Evolutionary conservation across 2,113 vertebrate genomes (phyloP), one percentile per base, ranked within the genome.

Genomic region (Hemibagrus wyckioides): DNA sequence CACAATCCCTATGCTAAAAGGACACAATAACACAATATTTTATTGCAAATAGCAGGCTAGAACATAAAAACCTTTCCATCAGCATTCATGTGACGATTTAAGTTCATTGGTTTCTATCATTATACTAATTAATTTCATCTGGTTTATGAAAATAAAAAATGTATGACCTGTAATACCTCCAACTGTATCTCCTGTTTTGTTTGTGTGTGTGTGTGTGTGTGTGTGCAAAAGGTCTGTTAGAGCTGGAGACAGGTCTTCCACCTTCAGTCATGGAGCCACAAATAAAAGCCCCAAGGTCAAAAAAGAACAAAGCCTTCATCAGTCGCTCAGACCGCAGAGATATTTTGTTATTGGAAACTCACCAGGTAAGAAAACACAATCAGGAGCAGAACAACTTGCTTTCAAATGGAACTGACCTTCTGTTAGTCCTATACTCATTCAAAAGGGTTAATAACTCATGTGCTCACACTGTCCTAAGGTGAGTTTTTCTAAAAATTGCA

Each of bases 161-260:
- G 1, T 36, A 23, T n/a, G 9, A 41, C 44, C 13, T 76, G 11
- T 50, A 17, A n/a, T 75, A 5, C 6, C 28, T 48, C 1, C 21
- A 25, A 28, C 39, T 48, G 28, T 56, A 39, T 75, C 13, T 85
- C 7, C 28, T 44, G 44, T 44, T 3, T 44, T 44, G 30, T 33
- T 11, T 80, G 8, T 33, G 0, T 36, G 8, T 56, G 3, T 2
- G 25, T 44, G 0, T 80, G 61, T 69, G 0, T 61, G 28, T 81
- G 25, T 90, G 30, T 89, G 13, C 82, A 15, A 28, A 79, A 99
- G 97, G 97, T 65, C 91, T 98, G 67, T 90, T 94, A 36, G 93
- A 97, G 81, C 89, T 98, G 85, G 97, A 99, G 86, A 90, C 93
- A 9, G 87, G 89, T 91, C 94, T 97, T 63, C 94, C 91, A 6